Evolutionary conservation across 2,113 vertebrate genomes (phyloP).

Genomic region (Prunella fulvescens): DNA sequence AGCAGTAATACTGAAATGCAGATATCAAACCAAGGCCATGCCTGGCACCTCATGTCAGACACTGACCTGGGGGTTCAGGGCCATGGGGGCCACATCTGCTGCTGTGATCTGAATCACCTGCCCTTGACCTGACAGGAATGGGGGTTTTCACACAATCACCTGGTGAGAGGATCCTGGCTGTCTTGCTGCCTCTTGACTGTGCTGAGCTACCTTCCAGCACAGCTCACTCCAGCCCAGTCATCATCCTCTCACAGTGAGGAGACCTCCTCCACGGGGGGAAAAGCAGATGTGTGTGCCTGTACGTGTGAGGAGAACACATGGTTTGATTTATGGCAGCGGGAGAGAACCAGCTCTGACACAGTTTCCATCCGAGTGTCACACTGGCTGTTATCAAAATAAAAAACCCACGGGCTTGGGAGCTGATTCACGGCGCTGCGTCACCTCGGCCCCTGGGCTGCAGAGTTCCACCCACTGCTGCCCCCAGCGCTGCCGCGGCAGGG

Average conservation of each 20-base stretch:
- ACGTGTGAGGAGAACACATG: slow-evolving; percentile 22
- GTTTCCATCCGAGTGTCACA: slow-evolving; percentile 10
- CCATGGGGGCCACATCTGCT: rapidly evolving
- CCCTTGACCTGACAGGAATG: not conserved
- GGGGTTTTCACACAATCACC: not conserved
- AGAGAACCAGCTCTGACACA: slow-evolving; percentile 21
- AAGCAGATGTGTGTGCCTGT: not conserved
- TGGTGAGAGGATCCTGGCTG: rapidly evolving
- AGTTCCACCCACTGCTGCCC: not conserved
- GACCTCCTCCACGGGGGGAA: not conserved
- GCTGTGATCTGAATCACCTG: not conserved
- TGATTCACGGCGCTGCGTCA: not conserved
- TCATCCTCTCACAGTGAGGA: not conserved
- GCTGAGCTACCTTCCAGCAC: not conserved
- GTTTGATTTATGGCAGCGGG: slow-evolving; percentile 31
- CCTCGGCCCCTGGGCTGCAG: not conserved
- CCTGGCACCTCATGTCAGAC: not conserved
- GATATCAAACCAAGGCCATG: not conserved
- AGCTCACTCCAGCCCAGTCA: not conserved
- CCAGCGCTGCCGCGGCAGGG: rapidly evolving
- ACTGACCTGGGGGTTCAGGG: not conserved
- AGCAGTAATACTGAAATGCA: not conserved
- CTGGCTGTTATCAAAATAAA: slow-evolving; percentile 37
- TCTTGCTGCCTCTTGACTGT: not conserved
- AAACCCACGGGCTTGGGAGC: not conserved